Evolutionary conservation across 2,113 vertebrate species (phyloP).

Genomic region (Rhinopithecus roxellana): DNA sequence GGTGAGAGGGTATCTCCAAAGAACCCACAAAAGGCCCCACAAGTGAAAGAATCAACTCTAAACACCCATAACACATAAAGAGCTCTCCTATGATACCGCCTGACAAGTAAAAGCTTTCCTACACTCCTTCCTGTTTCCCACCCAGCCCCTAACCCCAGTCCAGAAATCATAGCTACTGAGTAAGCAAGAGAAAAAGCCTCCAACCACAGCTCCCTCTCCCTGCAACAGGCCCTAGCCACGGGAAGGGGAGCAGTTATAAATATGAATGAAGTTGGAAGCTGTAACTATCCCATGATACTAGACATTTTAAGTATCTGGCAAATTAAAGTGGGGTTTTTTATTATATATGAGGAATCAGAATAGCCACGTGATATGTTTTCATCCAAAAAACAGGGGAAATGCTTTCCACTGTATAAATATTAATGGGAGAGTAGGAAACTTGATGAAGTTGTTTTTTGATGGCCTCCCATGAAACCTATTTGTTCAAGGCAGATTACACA

Average conservation of each 20-base stretch:
- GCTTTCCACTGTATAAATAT: background rate
- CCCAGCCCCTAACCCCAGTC: background rate
- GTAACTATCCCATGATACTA: background rate
- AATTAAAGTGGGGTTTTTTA: background rate
- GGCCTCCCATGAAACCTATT: background rate
- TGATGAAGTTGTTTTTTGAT: background rate
- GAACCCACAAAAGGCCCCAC: background rate
- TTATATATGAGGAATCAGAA: background rate
- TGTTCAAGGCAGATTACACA: background rate
- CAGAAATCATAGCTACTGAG: background rate
- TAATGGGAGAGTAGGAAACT: background rate
- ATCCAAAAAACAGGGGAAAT: background rate
- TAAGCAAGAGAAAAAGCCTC: background rate
- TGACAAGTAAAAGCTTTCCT: background rate
- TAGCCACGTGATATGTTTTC: background rate
- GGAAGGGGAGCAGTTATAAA: background rate
- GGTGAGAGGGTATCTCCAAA: background rate
- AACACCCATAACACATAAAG: background rate
- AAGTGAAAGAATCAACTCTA: background rate
- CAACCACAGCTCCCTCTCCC: background rate
- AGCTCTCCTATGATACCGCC: background rate
- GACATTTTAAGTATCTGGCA: background rate
- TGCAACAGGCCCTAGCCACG: background rate
- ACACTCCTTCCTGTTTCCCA: background rate
- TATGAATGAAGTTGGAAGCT: background rate